Evolutionary conservation across 2,113 vertebrate species (phyloP).

Genomic region (Neopipo cinnamomea): DNA sequence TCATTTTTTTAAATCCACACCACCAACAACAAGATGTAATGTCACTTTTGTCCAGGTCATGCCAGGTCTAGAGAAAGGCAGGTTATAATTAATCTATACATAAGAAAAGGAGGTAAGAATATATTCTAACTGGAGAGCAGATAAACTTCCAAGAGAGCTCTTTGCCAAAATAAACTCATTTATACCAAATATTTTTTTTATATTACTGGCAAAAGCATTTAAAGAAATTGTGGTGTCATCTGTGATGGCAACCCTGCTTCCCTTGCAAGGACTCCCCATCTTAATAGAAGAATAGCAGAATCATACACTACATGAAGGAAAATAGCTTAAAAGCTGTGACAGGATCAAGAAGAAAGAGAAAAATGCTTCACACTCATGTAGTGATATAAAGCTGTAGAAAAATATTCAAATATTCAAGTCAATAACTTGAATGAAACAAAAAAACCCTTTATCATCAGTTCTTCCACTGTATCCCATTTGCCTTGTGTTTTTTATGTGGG

Average conservation of each 20-base stretch:
- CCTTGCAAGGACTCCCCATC: not conserved
- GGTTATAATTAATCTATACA: not conserved
- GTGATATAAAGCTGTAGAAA: not conserved
- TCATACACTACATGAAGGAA: not conserved
- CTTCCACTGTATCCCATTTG: not conserved
- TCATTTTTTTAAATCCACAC: not conserved
- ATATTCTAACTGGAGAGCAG: not conserved
- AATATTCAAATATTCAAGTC: too few relatives aligned
- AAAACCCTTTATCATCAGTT: not conserved
- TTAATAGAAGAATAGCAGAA: not conserved
- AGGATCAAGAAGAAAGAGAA: not conserved
- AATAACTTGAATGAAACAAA: not conserved
- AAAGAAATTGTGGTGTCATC: not conserved
- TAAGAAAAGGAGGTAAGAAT: not conserved
- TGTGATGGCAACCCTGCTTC: not conserved
- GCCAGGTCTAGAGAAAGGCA: conserved; percentile 26
- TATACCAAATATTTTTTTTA: not conserved
- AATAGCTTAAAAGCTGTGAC: not conserved
- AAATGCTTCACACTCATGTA: not conserved
- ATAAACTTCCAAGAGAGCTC: not conserved
- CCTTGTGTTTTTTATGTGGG: not conserved
- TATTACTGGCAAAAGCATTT: not conserved
- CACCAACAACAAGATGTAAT: not conserved
- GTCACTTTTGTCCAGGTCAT: conserved; percentile 14
- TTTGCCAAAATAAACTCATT: not conserved